Conservation (phyloP, 2,888 invertebrate species). For the Trichacis sp. region DNA sequence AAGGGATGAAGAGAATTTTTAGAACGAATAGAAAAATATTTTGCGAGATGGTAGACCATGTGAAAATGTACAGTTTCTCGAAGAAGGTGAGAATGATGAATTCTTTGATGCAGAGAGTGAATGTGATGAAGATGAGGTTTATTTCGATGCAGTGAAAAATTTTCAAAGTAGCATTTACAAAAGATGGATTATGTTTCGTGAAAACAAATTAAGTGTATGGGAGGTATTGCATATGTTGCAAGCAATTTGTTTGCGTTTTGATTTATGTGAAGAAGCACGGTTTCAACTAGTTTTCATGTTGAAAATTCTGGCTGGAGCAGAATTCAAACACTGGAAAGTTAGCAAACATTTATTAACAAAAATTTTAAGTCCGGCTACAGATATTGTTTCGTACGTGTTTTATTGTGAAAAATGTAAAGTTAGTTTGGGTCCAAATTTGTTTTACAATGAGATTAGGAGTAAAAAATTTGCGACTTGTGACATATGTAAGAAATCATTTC, state of each 20-base stretch:
- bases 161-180: too few species aligned
- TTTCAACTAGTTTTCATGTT: slow-evolving; percentile 14
- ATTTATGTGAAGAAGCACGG: slow-evolving; percentile 17
- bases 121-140: too few species aligned
- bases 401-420: slow-evolving; percentile 17
- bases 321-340: slow-evolving; percentile 13
- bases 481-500: not conserved
- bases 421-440: too few species aligned
- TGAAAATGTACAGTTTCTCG: too few species aligned
- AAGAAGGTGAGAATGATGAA: too few species aligned
- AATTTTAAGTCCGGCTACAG: slow-evolving; percentile 14
- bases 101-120: too few species aligned
- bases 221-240: slow-evolving; percentile 22
- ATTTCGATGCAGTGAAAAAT: too few species aligned
- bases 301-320: slow-evolving; percentile 27
- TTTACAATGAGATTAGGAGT: too few species aligned
- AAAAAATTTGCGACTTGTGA: not conserved
- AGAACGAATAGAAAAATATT: too few species aligned
- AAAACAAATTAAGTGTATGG: slow-evolving; percentile 15
- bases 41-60: too few species aligned
- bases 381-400: slow-evolving; percentile 11
- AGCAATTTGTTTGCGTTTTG: slow-evolving; percentile 15
- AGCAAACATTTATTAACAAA: slow-evolving; percentile 5
- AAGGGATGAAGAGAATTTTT: too few species aligned
- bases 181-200: slow-evolving; percentile 31